phyloP scores from a whole-genome alignment of 2,888 invertebrate species.

The Odontothrips loti region DNA sequence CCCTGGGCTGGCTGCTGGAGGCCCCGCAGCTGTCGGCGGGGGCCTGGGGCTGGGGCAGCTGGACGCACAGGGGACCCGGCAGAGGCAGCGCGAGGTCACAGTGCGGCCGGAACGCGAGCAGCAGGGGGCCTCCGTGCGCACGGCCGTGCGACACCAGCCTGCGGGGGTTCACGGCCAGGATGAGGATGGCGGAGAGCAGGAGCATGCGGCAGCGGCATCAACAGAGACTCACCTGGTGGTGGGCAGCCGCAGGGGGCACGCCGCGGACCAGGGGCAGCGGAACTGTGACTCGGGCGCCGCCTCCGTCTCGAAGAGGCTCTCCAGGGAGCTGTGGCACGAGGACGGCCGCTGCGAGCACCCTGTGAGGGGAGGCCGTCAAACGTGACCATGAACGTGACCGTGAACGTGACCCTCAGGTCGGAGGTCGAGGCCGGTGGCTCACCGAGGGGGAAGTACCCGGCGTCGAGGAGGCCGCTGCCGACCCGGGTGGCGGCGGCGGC shows the following conservation, averaged over 20 bases:
- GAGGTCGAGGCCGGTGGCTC: not conserved
- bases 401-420: no score
- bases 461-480: slow-evolving; percentile 17
- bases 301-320: not conserved
- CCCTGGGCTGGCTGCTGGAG: not conserved
- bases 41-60: not conserved
- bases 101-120: not conserved
- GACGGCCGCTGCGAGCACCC: not conserved
- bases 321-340: slow-evolving; percentile 15
- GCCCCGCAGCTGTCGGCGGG: no score
- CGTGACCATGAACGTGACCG: no score
- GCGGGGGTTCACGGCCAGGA: not conserved
- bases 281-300: not conserved
- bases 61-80: not conserved
- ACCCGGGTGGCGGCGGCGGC: not conserved
- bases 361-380: not conserved
- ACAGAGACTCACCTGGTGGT: not conserved
- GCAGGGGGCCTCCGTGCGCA: slow-evolving; percentile 3
- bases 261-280: not conserved
- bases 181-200: not conserved
- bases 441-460: slow-evolving; percentile 7
- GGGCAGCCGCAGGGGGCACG: slow-evolving; percentile 11
- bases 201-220: no score
- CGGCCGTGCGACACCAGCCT: slow-evolving; percentile 7
- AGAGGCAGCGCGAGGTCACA: not conserved